These are phyloP conservation scores for Diploptera punctata DNA, from an alignment of 2,888 invertebrate genomes.

Conservation along the genomic window DNA sequence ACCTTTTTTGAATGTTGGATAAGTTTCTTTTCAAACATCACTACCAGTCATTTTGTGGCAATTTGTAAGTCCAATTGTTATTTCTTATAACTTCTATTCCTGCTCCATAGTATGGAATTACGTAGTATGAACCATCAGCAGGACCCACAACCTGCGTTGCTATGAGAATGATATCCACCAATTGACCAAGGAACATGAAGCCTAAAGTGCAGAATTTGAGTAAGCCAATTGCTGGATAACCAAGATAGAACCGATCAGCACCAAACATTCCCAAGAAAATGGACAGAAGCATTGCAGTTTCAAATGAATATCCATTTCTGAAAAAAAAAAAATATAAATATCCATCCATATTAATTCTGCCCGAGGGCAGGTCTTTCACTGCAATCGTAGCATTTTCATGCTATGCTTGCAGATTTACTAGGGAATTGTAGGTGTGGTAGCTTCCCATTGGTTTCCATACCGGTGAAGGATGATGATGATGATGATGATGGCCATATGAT, in stretches of 20 bases:
- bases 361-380: no score
- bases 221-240: conserved; percentile 94
- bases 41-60: conserved; percentile 80
- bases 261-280: conserved; percentile 99
- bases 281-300: conserved; percentile 89
- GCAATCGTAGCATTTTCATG: no score
- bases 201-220: conserved; percentile 95
- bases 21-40: no score
- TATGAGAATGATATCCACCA: conserved; percentile 93
- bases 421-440: no score
- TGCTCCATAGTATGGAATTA: conserved; percentile 93
- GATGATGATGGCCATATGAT: no score
- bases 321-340: conserved; percentile 48
- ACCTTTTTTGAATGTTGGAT: no score
- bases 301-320: conserved; percentile 94
- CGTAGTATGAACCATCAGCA: conserved; percentile 92
- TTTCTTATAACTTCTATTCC: conserved; percentile 80
- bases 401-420: no score
- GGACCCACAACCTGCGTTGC: conserved; percentile 95
- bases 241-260: conserved; percentile 96
- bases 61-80: conserved; percentile 83
- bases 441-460: no score
- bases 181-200: conserved; percentile 94
- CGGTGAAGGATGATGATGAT: no score
- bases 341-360: no score